Base-by-base conservation (phyloP, 1,140 invertebrate genomes). In the Procambarus virginalis region DNA sequence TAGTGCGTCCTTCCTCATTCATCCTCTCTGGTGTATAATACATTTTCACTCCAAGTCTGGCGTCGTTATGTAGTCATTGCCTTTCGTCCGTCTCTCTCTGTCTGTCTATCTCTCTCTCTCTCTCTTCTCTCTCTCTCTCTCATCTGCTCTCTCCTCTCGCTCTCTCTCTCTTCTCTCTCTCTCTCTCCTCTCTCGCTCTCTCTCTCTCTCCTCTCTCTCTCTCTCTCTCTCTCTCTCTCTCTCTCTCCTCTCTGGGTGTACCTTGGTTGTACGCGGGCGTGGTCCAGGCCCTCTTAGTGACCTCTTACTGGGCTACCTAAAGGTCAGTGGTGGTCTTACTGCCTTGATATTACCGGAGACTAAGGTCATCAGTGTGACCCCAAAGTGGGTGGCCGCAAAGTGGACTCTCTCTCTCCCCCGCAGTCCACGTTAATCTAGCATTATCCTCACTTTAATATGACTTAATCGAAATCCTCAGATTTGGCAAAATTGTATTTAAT, bases 91-190 rank as follows among this genome's bases (percentile, higher is more conserved):
- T 49, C 76, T 48, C 14, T 48, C 2, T 78, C 2, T 78, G 3
- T 78, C 76, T 78, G 45, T 78, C 76, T 78, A 2, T 78, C 76
- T 78, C 76, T 78, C 76, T 49, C 76, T 64, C 76, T 78, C 76
- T 48, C 76, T 78, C 10, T 78, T 78, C 76, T 78, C 76, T 78
- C 76, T 78, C 76, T 78, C 73, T 76, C 22, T 76, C 0, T 17
- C 34, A 17, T 22, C 8, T 22, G 49, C 76, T 78, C 76, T 78
- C 76, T 76, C 3, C 34, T 22, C 8, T 22, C 2, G 49, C 76
- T 78, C 76, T 78, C 76, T 76, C 3, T 45, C 8, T 34, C 34
- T 45, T 1, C n/a, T 76, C 2, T 76, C 22, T 51, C 34, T 34
- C 34, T 34, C 34, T 34, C 34, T 34, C 0, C 84, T 78, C 34